A percentile compares a stretch with the other conserved stretches of the same genome.
phyloP scores from a whole-genome alignment of 2,113 vertebrate species.

The Scytalopus superciliaris region DNA sequence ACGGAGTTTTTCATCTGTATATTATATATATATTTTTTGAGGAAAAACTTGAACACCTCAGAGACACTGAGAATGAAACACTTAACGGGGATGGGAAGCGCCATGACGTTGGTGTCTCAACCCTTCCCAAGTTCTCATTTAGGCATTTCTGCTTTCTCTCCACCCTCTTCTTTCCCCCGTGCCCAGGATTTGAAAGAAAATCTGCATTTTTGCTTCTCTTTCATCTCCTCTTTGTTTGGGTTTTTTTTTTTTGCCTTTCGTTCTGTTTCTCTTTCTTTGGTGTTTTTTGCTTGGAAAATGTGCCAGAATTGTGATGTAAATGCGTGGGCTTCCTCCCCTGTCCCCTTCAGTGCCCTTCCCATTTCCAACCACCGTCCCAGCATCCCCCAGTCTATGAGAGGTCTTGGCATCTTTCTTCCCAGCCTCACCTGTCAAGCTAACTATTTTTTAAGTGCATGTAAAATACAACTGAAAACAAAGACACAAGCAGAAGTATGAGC shows the following conservation, averaged over 20 bases:
- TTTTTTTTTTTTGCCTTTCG: background rate
- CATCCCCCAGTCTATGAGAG: conserved; percentile 44
- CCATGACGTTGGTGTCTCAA: conserved; percentile 45
- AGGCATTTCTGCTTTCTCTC: background rate
- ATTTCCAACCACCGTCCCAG: conserved; percentile 26
- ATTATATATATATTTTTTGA: conserved; percentile 19
- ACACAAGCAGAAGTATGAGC: conserved; percentile 48
- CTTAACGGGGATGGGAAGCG: background rate
- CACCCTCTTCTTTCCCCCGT: background rate
- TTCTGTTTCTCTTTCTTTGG: background rate
- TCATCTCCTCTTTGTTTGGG: background rate
- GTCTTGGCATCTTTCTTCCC: conserved; percentile 55
- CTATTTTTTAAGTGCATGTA: conserved; percentile 60
- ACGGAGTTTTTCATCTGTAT: conserved; percentile 49
- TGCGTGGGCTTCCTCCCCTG: conserved; percentile 71
- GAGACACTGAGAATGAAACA: conserved; percentile 47
- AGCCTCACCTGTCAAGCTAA: background rate
- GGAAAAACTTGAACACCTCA: conserved; percentile 57
- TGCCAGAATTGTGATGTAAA: conserved; percentile 85
- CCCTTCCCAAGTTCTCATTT: conserved; percentile 63
- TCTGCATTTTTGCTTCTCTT: background rate
- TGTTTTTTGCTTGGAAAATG: conserved; percentile 79
- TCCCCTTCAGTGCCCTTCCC: conserved; percentile 12
- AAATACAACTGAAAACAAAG: conserved; percentile 46
- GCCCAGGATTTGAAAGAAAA: conserved; percentile 28